phyloP scores from a whole-genome alignment of 2,888 invertebrate genomes.

The Tiliacea citrago region DNA sequence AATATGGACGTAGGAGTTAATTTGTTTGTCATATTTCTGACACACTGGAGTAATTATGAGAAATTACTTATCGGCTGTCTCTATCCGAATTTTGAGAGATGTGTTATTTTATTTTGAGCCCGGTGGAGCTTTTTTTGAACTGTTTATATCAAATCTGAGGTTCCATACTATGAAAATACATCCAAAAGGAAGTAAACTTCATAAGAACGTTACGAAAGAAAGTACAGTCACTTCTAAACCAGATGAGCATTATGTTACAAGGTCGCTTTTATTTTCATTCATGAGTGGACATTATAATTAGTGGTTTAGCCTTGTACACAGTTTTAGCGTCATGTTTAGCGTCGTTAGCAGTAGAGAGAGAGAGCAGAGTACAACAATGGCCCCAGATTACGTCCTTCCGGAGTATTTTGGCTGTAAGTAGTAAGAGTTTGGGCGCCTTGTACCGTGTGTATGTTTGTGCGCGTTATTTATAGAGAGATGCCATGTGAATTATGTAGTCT shows the following conservation, averaged over 20 bases:
- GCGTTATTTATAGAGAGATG: slow-evolving; percentile 13
- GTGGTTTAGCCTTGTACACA: slow-evolving; percentile 13
- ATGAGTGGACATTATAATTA: slow-evolving; percentile 29
- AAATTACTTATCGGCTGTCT: neutral
- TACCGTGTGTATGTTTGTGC: neutral
- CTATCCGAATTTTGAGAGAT: too few relatives aligned
- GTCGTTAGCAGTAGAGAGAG: neutral
- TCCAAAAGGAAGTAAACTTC: neutral
- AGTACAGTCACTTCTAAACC: slow-evolving; percentile 4
- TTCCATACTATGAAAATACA: too few relatives aligned
- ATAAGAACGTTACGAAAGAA: neutral
- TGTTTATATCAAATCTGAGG: neutral
- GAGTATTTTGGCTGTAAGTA: slow-evolving; percentile 1
- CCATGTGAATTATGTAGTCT: slow-evolving; percentile 4
- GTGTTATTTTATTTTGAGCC: neutral
- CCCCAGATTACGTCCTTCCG: neutral
- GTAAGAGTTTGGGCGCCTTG: neutral
- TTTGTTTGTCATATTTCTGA: neutral
- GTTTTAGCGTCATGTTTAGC: neutral
- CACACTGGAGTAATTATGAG: too few relatives aligned
- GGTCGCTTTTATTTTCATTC: slow-evolving; percentile 39
- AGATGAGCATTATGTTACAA: slow-evolving; percentile 25
- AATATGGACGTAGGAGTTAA: neutral
- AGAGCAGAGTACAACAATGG: slow-evolving; percentile 1
- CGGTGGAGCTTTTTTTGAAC: neutral